Evolutionary conservation across 2,113 vertebrate species (phyloP).

Genomic region (Phodopus roborovskii): DNA sequence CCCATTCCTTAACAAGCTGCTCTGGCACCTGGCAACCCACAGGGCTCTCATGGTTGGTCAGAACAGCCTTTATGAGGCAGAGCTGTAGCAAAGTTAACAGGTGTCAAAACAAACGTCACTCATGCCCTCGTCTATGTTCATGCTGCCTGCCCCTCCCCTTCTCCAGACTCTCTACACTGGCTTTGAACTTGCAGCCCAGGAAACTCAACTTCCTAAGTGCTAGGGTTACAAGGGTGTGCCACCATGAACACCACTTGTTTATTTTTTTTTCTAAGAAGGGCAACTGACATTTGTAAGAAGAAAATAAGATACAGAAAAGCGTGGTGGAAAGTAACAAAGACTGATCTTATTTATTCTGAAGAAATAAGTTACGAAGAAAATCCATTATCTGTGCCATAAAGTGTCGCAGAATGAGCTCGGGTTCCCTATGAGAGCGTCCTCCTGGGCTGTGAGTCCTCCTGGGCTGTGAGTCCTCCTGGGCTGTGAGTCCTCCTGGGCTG

Average conservation of each 20-base stretch:
- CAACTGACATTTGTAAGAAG: neutral
- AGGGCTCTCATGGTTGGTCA: neutral
- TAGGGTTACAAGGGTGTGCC: neutral
- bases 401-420: neutral
- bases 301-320: neutral
- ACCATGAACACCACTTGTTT: neutral
- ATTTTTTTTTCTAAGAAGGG: neutral
- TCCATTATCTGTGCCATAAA: too few species aligned
- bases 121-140: neutral
- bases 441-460: neutral
- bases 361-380: neutral
- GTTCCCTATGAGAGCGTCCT: too few species aligned
- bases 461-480: neutral
- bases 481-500: too few species aligned
- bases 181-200: neutral
- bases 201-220: neutral
- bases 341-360: neutral
- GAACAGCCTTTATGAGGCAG: too few species aligned
- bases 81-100: neutral
- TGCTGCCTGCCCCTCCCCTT: neutral
- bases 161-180: neutral
- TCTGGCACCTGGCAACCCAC: neutral
- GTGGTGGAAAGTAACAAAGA: neutral
- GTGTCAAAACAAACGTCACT: neutral
- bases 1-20: too few species aligned